These are phyloP conservation scores for Podarcis muralis DNA, from an alignment of 2,113 vertebrate species.

Conservation along the genomic window DNA sequence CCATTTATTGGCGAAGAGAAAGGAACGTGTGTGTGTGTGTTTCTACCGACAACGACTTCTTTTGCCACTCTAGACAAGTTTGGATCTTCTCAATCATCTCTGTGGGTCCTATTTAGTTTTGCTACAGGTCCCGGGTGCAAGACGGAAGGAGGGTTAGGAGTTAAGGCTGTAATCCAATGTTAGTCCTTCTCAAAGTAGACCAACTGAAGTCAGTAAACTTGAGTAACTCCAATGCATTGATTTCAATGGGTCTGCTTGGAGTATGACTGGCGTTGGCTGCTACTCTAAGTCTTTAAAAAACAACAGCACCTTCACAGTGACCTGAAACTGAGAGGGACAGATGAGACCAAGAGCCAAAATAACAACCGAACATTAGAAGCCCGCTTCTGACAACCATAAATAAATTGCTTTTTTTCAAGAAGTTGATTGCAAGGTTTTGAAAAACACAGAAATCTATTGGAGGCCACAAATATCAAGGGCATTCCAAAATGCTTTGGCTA, in stretches of 20 bases:
- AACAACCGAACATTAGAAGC: neutral
- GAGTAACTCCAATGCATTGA: too few species aligned
- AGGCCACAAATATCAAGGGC: neutral
- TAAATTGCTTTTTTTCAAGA: too few species aligned
- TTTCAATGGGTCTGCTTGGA: too few species aligned
- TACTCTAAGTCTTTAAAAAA: neutral
- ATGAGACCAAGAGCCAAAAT: neutral
- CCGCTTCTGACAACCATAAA: neutral
- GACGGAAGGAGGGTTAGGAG: constrained; percentile 82
- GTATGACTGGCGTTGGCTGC: too few species aligned
- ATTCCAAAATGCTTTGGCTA: neutral
- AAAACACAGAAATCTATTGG: neutral
- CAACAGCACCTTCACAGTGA: neutral
- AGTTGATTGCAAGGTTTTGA: neutral
- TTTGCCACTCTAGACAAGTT: constrained; percentile 81
- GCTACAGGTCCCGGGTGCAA: constrained; percentile 80
- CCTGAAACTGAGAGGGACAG: too few species aligned
- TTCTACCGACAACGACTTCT: constrained; percentile 72
- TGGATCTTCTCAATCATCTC: constrained; percentile 78
- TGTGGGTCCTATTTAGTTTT: constrained; percentile 82
- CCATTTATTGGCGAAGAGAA: neutral
- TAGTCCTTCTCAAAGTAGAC: too few species aligned
- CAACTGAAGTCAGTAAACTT: too few species aligned
- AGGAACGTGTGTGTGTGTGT: constrained; percentile 55
- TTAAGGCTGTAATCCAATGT: constrained; percentile 61